phyloP scores from a whole-genome alignment of 2,113 vertebrate genomes.

The Hemichromis elongatus region DNA sequence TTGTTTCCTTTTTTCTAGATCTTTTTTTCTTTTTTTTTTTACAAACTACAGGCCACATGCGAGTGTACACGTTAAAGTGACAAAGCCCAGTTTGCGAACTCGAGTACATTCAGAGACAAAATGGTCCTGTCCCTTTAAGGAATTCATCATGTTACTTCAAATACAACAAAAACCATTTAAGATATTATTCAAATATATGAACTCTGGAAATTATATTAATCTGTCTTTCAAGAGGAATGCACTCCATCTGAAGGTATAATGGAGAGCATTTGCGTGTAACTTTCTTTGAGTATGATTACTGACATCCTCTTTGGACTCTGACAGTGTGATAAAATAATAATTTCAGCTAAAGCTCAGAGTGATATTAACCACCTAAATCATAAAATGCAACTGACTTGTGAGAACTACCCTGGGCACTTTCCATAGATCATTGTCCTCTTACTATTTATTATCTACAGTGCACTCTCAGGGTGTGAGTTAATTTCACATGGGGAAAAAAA shows the following conservation, averaged over 20 bases:
- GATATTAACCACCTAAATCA: constrained; percentile 32
- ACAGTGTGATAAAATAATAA: constrained; percentile 8
- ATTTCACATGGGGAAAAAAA: not conserved
- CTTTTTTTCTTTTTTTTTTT: not conserved
- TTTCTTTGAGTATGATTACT: not conserved
- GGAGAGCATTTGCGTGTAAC: not conserved
- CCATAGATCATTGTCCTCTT: constrained; percentile 31
- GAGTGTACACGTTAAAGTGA: not conserved
- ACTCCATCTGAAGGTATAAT: not conserved
- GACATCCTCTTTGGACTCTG: not conserved
- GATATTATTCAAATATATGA: not conserved
- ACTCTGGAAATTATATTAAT: not conserved
- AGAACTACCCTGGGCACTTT: constrained; percentile 20
- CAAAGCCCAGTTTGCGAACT: not conserved
- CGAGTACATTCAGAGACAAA: not conserved
- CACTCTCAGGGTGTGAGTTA: not conserved
- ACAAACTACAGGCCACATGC: no score
- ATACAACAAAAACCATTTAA: not conserved
- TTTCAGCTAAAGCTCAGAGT: constrained; percentile 9
- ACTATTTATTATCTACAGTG: constrained; percentile 16
- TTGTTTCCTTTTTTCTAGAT: not conserved
- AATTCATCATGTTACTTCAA: not conserved
- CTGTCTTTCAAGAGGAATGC: not conserved
- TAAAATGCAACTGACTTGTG: constrained; percentile 29
- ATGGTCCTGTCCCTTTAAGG: not conserved